A percentile compares a stretch with the other conserved stretches of the same genome.
These are phyloP conservation scores for Monopis laevigella DNA, from an alignment of 2,888 invertebrate species.

Conservation along the genomic window DNA sequence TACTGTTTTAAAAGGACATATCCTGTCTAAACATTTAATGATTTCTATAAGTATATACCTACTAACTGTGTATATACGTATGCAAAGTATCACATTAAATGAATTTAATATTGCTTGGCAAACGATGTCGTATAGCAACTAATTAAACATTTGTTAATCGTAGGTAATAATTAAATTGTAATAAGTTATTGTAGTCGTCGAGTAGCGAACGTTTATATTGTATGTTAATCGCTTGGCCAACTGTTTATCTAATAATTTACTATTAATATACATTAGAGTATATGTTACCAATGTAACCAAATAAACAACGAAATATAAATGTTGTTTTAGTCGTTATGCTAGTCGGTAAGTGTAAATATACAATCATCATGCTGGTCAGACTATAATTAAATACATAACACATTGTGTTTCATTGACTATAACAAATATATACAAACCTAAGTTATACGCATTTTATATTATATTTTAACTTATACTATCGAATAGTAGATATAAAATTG, in stretches of 20 bases:
- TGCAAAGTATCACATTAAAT: too few species aligned
- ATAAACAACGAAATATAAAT: too few species aligned
- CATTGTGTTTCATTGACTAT: not conserved
- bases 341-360: conserved; percentile 31
- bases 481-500: not conserved
- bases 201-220: too few species aligned
- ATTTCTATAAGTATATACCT: not conserved
- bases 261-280: too few species aligned
- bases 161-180: not conserved
- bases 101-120: too few species aligned
- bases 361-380: conserved; percentile 35
- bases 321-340: not conserved
- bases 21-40: not conserved
- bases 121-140: too few species aligned
- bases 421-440: conserved; percentile 1
- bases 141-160: not conserved
- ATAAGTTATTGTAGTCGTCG: not conserved
- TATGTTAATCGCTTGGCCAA: too few species aligned
- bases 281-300: not conserved
- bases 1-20: too few species aligned
- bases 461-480: not conserved
- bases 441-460: conserved; percentile 1
- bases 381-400: conserved; percentile 27
- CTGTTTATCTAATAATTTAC: too few species aligned
- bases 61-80: not conserved